Evolutionary conservation across 2,888 invertebrate species (phyloP), one percentile per base, ranked within the genome.

Genomic region (Baccha elongata): DNA sequence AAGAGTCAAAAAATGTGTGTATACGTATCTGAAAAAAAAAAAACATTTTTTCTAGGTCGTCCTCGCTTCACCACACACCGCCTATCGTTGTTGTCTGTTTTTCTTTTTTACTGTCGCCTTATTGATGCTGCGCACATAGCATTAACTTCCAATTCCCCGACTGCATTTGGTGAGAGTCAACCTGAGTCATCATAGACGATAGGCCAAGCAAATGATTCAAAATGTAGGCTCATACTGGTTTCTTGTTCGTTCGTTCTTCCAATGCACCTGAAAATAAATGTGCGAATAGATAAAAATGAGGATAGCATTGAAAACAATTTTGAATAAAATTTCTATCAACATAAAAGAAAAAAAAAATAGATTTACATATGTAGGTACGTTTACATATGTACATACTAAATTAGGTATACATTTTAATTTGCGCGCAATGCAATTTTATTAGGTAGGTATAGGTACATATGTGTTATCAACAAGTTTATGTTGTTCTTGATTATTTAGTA

Each of bases 1-100:
- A 19, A 67, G 46, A 79, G 3, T 13, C 6, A 44, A 74, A 50
- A 65, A 69, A 21, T 68, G 50, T 68, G 50, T 80, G 74, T 80
- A 74, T 80, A n/a, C n/a, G 40, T 79, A 53, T 62, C 65, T 73
- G 65, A 48, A 40, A 37, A 44, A 62, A 44, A 64, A 15, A 53
- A 46, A 55, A 46, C 10, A 72, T 13, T 67, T 68, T 69, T 80
- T 80, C 80, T 80, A 74, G 80, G 80, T 74, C 69, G 80, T 69
- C 50, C 58, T 37, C 74, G 29, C 62, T 32, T 23, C 53, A 68
- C 60, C 52, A 52, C 10, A 37, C 52, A 48, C 42, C 13, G 58
- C 40, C 35, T 26, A 37, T 35, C 37, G 62, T 62, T 29, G 29
- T 10, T 21, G 29, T 72, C 29, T 68, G 62, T 37, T 52, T 46